A percentile compares a stretch with the other conserved stretches of the same genome.
Conservation (phyloP, 2,113 vertebrate genomes). For the Labeo catla region DNA sequence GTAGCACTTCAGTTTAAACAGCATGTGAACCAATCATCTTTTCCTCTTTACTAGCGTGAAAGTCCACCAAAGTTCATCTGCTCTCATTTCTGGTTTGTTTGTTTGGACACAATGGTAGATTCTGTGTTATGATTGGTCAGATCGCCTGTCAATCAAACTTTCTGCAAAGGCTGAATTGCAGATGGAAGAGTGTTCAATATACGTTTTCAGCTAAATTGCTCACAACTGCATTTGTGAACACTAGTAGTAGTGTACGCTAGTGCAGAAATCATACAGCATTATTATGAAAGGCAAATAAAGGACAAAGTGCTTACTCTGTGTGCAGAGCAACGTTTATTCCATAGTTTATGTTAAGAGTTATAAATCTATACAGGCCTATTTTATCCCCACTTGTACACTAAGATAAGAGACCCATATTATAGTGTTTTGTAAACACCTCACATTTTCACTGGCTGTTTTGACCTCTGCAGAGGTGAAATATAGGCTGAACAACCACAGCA, state of each 20-base stretch:
- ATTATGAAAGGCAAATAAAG: background rate
- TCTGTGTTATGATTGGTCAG: too few species aligned
- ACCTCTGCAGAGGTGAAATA: slow-evolving; percentile 14
- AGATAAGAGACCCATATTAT: background rate
- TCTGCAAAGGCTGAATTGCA: background rate
- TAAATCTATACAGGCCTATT: background rate
- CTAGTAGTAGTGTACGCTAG: too few species aligned
- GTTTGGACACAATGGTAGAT: too few species aligned
- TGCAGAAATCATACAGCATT: background rate
- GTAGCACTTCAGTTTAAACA: too few species aligned
- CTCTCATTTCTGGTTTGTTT: too few species aligned
- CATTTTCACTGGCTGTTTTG: background rate
- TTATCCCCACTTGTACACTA: background rate
- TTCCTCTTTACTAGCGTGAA: too few species aligned
- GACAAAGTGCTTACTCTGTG: background rate
- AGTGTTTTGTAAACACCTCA: slow-evolving; percentile 23
- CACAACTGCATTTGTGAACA: background rate
- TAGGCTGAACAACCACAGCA: background rate
- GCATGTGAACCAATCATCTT: too few species aligned
- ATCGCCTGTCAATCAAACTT: too few species aligned
- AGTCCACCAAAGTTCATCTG: too few species aligned
- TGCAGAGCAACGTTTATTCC: background rate
- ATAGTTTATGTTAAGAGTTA: background rate
- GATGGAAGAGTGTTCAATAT: background rate
- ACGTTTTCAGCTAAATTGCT: background rate